Evolutionary conservation across 2,888 invertebrate species (phyloP).

Genomic region (Eupeodes latifasciatus): DNA sequence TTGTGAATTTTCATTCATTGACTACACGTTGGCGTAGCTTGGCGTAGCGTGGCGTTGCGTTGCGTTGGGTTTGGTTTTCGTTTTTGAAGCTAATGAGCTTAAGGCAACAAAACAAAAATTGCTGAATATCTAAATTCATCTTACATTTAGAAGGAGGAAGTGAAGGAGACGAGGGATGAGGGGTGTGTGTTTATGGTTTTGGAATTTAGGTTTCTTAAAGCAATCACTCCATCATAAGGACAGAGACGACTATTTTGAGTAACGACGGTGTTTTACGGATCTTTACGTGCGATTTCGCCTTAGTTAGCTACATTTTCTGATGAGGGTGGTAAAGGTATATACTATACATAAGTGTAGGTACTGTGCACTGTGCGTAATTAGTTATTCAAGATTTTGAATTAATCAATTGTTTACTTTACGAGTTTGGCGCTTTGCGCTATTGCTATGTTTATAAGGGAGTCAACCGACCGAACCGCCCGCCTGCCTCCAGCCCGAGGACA

Average conservation of each 20-base stretch:
- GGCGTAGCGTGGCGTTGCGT: constrained; percentile 32
- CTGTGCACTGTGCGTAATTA: constrained; percentile 54
- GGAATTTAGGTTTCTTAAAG: too few relatives aligned
- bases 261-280: too few relatives aligned
- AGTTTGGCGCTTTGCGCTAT: constrained; percentile 14
- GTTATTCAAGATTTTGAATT: constrained; percentile 75
- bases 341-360: constrained; percentile 22
- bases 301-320: constrained; percentile 48
- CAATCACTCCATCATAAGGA: too few relatives aligned
- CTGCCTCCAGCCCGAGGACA: not conserved
- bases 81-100: constrained; percentile 71
- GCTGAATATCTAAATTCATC: not conserved
- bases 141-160: too few relatives aligned
- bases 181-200: too few relatives aligned
- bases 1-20: constrained; percentile 66
- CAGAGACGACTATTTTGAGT: too few relatives aligned
- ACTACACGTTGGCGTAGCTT: too few relatives aligned
- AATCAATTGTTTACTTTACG: constrained; percentile 65
- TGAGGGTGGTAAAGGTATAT: constrained; percentile 22
- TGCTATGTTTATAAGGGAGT: not conserved
- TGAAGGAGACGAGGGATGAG: not conserved
- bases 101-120: constrained; percentile 45
- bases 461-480: not conserved
- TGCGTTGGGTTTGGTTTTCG: constrained; percentile 22
- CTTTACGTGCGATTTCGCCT: constrained; percentile 19